Evolutionary conservation across 2,797 vertebrate species (phyloP), one percentile per base, ranked within the genome.

Genomic region (Anguilla obscura): DNA sequence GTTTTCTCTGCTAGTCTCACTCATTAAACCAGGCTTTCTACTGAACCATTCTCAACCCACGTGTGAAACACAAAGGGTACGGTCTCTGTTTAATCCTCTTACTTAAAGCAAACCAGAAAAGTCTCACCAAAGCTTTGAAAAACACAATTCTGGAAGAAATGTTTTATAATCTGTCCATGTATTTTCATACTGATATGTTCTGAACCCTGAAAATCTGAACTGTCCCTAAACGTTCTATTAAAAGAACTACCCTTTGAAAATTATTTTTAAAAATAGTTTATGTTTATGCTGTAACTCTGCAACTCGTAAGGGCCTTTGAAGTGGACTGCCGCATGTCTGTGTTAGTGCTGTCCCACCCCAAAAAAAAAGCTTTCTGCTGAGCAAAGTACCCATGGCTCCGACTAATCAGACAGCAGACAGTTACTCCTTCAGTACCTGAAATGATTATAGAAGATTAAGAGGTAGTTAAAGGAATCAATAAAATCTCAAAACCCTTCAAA

Each of bases 401-500:
- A 21, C 4, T 45, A 14, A 76, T 76, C 9, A 76, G 14, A 76
- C 12, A 10, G 24, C 30, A 74, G 10, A 74, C n/a, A 33, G 69
- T 74, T 74, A 74, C 10, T 30, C n/a, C 69, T 33, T 27, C 27
- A n/a, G 5, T 2, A 12, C 27, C n/a, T 12, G 69, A 33, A 74
- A 74, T 14, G 4, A 14, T 33, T 16, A 69, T 30, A 69, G 69
- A 8, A 71, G 66, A 5, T 79, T 79, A 79, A 40, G 36, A 36
- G 30, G 30, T 40, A n/a, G 1, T 6, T 71, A 27, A 27, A 33
- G 9, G 7, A 79, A 18, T 40, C 14, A 80, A 18, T 80, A 12
- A 80, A 80, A 80, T 24, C 69, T 71, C 27, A 33, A 12, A 71
- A 76, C 71, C 40, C 71, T 36, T 36, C 71, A 71, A 71, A 71